Base-by-base conservation (phyloP, 2,888 invertebrate genomes). In the Zootermopsis nevadensis region DNA sequence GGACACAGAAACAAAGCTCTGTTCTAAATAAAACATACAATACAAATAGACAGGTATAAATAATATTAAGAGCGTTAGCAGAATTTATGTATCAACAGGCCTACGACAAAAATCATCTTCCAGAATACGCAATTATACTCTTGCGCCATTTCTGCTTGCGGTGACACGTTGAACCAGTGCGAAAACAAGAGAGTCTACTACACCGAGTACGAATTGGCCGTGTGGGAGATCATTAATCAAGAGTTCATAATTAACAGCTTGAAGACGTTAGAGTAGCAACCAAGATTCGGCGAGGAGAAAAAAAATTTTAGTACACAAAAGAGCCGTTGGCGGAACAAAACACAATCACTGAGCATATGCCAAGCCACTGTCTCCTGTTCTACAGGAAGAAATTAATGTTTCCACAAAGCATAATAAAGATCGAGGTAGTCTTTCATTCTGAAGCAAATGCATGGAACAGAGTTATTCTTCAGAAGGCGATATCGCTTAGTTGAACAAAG, bases 141-240 rank as follows among this genome's bases (percentile, higher is more conserved):
- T 19, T 12, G 7, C 6, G 0, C 60, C 60, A 27, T 60, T 60
- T 60, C 60, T 60, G n/a, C 15, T 27, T 60, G 60, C n/a, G 12
- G 60, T 27, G 15, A 48, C 48, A 48, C 48, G 48, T 42, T 10
- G n/a, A 60, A n/a, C 60, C 6, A 27, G 7, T 60, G 60, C 60
- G 2, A n/a, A 27, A 27, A 15, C 12, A 60, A 7, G 12, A n/a
- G 27, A n/a, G 19, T 19, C 15, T 7, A 27, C 27, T 27, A 60
- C 60, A 27, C 60, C 60, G 27, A n/a, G 15, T 60, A 60, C n/a
- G 60, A 60, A 60, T 60, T 60, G 60, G 60, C 15, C n/a, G 10
- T 60, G 60, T n/a, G 60, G 60, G n/a, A 60, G 60, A 60, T 12
- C 60, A 60, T 60, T 60, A 60, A 60, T 60, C 60, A 60, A 60